Conservation (phyloP, 2,797 vertebrate genomes). For the Graptemys geographica region DNA sequence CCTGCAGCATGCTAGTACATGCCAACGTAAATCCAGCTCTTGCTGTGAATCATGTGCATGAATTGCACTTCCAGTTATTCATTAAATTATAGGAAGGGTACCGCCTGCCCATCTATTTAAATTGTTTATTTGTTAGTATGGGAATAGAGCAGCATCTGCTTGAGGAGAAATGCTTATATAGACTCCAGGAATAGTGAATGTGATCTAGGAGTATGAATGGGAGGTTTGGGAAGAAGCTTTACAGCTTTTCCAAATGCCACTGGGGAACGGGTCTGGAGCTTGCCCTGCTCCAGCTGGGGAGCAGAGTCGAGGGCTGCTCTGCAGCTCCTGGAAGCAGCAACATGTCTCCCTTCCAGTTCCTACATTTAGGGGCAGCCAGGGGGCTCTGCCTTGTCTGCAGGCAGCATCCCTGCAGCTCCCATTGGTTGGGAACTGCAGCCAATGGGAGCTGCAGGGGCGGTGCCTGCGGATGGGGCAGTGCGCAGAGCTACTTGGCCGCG, state of each 20-base stretch:
- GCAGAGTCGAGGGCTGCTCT: no score
- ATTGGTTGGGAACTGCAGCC: no score
- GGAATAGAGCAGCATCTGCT: not conserved
- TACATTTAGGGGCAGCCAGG: no score
- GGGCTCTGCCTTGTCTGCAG: no score
- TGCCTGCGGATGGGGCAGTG: no score
- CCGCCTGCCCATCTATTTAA: not conserved
- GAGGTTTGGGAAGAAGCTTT: not conserved
- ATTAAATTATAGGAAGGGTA: not conserved
- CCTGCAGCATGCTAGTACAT: not conserved
- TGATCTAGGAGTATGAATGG: not conserved
- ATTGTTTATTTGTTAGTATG: not conserved
- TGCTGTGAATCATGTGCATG: not conserved
- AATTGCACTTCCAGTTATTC: constrained; percentile 7
- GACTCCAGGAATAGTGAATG: not conserved
- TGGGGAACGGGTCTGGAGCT: no score
- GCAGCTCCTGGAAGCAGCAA: no score
- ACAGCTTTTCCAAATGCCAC: not conserved
- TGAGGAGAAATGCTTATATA: not conserved
- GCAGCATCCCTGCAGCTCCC: no score
- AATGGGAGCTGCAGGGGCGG: no score
- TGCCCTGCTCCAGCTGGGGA: no score
- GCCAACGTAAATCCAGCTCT: constrained; percentile 1
- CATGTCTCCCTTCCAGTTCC: no score
- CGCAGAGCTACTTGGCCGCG: no score